Evolutionary conservation across 2,797 vertebrate genomes (phyloP).

Genomic region (Orestias chungarensis): DNA sequence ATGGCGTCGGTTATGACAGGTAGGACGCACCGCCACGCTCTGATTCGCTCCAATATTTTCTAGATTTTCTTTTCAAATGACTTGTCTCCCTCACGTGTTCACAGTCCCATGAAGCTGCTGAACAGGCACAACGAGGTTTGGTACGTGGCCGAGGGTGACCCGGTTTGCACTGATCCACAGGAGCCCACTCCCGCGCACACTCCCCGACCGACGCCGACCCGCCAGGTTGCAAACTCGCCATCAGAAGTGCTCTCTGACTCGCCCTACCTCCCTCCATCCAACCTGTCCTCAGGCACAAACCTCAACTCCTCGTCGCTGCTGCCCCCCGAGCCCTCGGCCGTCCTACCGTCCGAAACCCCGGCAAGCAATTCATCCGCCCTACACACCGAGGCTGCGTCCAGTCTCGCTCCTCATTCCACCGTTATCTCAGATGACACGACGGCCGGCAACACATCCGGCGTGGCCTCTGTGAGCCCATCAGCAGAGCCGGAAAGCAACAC

Average conservation of each 20-base stretch:
- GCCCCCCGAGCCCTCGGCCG: slow-evolving; percentile 3
- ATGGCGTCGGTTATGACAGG: slow-evolving; percentile 82
- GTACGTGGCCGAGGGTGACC: slow-evolving; percentile 76
- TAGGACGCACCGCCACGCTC: slow-evolving; percentile 6
- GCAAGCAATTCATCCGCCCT: slow-evolving; percentile 21
- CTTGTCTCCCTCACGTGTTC: slow-evolving; percentile 22
- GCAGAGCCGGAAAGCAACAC: slow-evolving; percentile 37
- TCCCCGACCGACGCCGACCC: slow-evolving; percentile 11
- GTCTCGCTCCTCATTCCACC: slow-evolving; percentile 26
- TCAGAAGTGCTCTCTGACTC: slow-evolving; percentile 38
- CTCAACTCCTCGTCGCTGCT: slow-evolving; percentile 39
- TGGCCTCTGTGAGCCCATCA: slow-evolving; percentile 21
- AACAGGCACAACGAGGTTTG: slow-evolving; percentile 85
- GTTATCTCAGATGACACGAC: slow-evolving; percentile 25
- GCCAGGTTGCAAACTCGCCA: slow-evolving; percentile 13
- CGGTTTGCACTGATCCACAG: slow-evolving; percentile 67
- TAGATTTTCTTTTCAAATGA: not conserved
- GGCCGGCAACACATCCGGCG: slow-evolving; percentile 29
- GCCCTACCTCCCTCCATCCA: slow-evolving; percentile 24
- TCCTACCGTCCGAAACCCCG: slow-evolving; percentile 25
- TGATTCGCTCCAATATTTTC: not conserved
- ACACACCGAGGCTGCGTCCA: not conserved
- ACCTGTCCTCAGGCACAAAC: slow-evolving; percentile 13
- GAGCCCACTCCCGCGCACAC: slow-evolving; percentile 67
- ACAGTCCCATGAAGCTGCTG: slow-evolving; percentile 78